phyloP scores from a whole-genome alignment of 2,888 invertebrate species.

The Steinernema carpocapsae region DNA sequence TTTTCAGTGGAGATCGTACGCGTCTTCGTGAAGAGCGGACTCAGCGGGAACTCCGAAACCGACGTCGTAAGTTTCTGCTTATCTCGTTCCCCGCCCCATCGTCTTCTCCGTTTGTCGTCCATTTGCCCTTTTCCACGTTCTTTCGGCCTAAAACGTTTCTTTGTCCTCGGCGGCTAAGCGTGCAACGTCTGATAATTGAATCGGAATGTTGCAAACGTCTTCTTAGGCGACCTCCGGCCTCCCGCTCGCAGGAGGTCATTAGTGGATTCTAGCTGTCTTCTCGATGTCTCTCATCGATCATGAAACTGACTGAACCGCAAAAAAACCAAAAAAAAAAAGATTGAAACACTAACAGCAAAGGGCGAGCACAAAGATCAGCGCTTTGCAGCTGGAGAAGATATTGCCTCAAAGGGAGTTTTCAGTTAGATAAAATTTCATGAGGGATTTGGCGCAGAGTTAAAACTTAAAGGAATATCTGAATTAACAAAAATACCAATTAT shows the following conservation, averaged over 20 bases:
- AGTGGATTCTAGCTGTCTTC: background rate
- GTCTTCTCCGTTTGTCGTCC: background rate
- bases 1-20: conserved; percentile 21
- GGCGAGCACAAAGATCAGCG: background rate
- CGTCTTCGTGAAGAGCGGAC: background rate
- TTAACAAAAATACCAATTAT: too few relatives aligned
- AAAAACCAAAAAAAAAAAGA: background rate
- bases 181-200: conserved; percentile 17
- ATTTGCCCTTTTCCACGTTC: background rate
- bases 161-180: background rate
- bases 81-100: background rate
- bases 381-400: too few relatives aligned
- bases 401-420: too few relatives aligned
- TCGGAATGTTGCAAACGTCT: conserved; percentile 30
- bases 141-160: background rate
- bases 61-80: conserved; percentile 10
- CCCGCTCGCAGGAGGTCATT: background rate
- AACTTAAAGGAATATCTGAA: too few relatives aligned
- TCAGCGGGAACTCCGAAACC: background rate
- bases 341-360: background rate
- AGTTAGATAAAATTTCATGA: too few relatives aligned
- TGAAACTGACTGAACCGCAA: background rate
- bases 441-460: too few relatives aligned
- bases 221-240: background rate
- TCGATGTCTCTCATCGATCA: conserved; percentile 32